phyloP scores from a whole-genome alignment of 2,797 vertebrate species.

The Threskiornis aethiopicus region DNA sequence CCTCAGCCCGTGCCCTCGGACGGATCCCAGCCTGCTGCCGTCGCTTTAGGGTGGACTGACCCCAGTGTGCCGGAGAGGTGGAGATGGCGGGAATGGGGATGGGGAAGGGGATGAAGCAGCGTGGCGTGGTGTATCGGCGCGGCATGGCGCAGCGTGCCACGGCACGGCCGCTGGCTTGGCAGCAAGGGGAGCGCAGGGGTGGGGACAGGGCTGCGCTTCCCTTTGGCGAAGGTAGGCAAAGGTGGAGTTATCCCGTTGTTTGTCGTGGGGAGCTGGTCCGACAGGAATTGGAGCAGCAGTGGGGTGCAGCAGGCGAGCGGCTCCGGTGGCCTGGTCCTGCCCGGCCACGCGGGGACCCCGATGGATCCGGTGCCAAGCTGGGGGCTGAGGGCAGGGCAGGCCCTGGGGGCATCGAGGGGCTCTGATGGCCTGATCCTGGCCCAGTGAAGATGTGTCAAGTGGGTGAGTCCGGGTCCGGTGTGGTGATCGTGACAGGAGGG shows the following conservation, averaged over 20 bases:
- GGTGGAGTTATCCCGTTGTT: slow-evolving; percentile 40
- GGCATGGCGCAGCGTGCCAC: accelerated
- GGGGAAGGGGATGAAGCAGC: neutral
- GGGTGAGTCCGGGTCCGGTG: neutral
- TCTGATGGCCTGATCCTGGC: neutral
- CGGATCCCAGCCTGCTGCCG: neutral
- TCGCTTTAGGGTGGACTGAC: neutral
- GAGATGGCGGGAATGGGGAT: neutral
- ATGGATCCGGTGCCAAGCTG: accelerated
- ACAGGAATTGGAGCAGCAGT: slow-evolving; percentile 21
- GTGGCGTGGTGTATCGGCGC: neutral
- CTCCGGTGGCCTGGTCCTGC: neutral
- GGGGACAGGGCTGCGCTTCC: slow-evolving; percentile 37
- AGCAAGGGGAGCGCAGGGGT: neutral
- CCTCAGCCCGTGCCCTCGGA: neutral
- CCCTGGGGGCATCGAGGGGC: accelerated
- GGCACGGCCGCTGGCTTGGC: accelerated
- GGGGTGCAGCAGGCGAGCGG: neutral
- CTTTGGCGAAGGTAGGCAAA: neutral
- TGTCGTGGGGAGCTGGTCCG: slow-evolving; percentile 38
- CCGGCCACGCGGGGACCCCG: accelerated
- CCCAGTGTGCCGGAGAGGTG: accelerated
- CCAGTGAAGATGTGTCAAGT: neutral
- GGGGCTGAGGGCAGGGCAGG: neutral
- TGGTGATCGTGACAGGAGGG: accelerated